A percentile compares a stretch with the other conserved stretches of the same genome.
These are phyloP conservation scores for Helicoverpa zea DNA, from an alignment of 1,140 invertebrate genomes.

Conservation along the genomic window DNA sequence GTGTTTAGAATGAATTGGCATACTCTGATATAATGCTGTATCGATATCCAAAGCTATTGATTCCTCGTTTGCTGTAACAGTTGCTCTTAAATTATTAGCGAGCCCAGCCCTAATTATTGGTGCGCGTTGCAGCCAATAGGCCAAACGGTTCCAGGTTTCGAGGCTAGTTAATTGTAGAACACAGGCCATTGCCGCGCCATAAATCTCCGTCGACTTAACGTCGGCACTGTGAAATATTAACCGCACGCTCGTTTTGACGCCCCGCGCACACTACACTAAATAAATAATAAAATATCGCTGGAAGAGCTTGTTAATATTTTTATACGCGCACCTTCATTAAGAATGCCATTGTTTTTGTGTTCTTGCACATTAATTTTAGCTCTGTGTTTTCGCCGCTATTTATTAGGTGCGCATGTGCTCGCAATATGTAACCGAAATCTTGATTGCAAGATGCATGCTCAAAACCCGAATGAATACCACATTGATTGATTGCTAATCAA, in stretches of 20 bases:
- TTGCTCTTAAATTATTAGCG: conserved; percentile 28
- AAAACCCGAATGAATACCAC: conserved; percentile 31
- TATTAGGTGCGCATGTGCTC: not conserved
- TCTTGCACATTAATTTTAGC: conserved; percentile 42
- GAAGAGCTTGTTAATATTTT: conserved; percentile 54
- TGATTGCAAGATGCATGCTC: not conserved
- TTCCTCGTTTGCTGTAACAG: not conserved
- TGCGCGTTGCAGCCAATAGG: conserved; percentile 19
- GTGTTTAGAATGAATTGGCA: not conserved
- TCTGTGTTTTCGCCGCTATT: conserved; percentile 39
- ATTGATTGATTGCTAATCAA: conserved; percentile 6
- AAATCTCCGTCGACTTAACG: conserved; percentile 84
- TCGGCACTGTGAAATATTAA: conserved; percentile 83
- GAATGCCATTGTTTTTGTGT: conserved; percentile 41
- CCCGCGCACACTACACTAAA: conserved; percentile 65
- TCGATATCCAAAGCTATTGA: not conserved
- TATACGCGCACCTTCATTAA: conserved; percentile 38
- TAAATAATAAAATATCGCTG: conserved; percentile 72
- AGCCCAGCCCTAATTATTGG: conserved; percentile 24
- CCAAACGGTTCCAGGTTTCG: conserved; percentile 44
- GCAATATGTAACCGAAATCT: conserved; percentile 16
- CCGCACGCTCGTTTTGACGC: conserved; percentile 79
- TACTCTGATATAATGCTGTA: not conserved
- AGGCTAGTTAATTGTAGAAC: conserved; percentile 80
- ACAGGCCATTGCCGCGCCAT: conserved; percentile 74